Conservation (phyloP, 2,797 vertebrate species). For the Pipistrellus pipistrellus region DNA sequence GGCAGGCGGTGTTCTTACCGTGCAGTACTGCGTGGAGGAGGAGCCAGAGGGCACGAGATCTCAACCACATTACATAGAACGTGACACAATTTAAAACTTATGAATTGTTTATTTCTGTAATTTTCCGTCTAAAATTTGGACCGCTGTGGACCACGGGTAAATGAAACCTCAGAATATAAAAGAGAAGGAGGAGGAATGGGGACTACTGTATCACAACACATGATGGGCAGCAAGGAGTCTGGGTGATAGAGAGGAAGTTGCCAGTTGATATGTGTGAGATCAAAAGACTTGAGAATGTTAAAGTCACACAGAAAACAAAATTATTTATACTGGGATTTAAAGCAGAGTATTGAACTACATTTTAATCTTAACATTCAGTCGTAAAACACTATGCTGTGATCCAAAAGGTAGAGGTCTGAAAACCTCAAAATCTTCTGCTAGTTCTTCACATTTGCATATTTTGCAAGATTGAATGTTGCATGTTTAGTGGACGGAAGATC, state of each 20-base stretch:
- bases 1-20: background rate
- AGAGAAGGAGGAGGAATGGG: background rate
- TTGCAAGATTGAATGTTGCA: background rate
- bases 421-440: background rate
- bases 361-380: background rate
- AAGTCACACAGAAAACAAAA: background rate
- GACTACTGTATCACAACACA: background rate
- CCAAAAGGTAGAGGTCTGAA: background rate
- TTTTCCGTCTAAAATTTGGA: background rate
- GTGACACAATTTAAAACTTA: background rate
- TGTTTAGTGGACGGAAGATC: background rate
- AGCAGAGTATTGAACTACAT: background rate
- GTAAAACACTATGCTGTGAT: background rate
- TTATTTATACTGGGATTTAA: background rate
- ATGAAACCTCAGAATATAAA: background rate
- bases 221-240: background rate
- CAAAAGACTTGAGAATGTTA: background rate
- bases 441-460: background rate
- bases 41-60: background rate
- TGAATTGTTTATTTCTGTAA: background rate
- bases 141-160: background rate
- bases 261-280: background rate
- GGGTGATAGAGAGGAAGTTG: background rate
- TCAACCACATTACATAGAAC: background rate
- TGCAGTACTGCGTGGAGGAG: background rate